phyloP scores from a whole-genome alignment of 2,888 invertebrate species.

The Heliconius erato region DNA sequence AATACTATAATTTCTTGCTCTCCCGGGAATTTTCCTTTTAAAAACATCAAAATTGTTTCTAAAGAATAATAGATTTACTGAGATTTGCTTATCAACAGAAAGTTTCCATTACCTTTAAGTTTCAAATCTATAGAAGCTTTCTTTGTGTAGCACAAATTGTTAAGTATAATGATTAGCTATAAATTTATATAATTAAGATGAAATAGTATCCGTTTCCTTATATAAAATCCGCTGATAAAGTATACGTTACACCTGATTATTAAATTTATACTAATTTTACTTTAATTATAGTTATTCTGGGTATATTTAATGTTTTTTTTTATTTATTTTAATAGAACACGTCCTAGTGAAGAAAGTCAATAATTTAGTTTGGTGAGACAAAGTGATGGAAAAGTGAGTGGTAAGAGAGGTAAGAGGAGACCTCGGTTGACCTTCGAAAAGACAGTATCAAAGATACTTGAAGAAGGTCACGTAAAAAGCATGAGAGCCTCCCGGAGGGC shows the following conservation, averaged over 20 bases:
- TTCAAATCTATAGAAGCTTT: constrained; percentile 20
- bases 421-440: too few relatives aligned
- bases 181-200: constrained; percentile 24
- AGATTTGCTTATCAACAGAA: neutral
- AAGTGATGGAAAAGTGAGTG: too few relatives aligned
- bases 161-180: constrained; percentile 3
- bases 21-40: neutral
- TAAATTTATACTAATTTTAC: neutral
- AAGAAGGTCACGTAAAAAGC: too few relatives aligned
- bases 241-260: constrained; percentile 16
- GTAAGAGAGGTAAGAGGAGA: too few relatives aligned
- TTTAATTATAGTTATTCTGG: neutral
- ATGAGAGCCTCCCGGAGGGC: too few relatives aligned
- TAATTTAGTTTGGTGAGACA: neutral
- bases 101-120: constrained; percentile 13
- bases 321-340: neutral
- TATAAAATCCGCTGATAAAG: neutral
- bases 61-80: neutral
- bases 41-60: neutral
- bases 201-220: constrained; percentile 12
- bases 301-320: neutral
- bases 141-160: constrained; percentile 19
- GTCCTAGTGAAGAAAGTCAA: neutral
- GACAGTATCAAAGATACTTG: too few relatives aligned
- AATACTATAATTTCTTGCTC: neutral